A percentile compares a stretch with the other conserved stretches of the same genome.
Evolutionary conservation across 2,888 invertebrate species (phyloP).

Genomic region (Amblyjoppa fuscipennis): DNA sequence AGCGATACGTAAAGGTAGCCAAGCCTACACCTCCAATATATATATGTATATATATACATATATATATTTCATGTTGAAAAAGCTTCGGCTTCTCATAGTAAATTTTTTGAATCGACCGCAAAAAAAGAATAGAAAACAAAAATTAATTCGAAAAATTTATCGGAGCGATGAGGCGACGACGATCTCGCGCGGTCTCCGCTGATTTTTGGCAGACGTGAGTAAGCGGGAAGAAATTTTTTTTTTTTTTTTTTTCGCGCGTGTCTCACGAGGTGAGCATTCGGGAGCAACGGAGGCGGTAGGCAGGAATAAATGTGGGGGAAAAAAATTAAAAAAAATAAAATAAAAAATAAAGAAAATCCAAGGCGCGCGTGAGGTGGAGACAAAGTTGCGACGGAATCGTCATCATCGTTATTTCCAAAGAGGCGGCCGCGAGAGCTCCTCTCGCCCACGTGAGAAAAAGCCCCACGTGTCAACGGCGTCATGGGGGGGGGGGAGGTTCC

Average conservation of each 20-base stretch:
- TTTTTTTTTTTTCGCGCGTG: constrained; percentile 1
- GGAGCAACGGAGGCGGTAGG: constrained; percentile 63
- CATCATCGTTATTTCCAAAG: constrained; percentile 77
- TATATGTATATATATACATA: too few relatives aligned
- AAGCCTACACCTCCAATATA: not conserved
- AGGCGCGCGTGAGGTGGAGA: not conserved
- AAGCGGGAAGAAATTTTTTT: constrained; percentile 16
- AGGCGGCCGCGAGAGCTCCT: constrained; percentile 23
- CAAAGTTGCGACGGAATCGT: constrained; percentile 21
- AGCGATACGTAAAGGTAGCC: not conserved
- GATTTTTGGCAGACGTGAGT: constrained; percentile 13
- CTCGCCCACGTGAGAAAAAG: constrained; percentile 48
- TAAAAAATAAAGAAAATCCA: not conserved
- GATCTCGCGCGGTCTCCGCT: constrained; percentile 16
- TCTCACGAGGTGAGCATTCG: constrained; percentile 15
- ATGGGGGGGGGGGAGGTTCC: constrained; percentile 22
- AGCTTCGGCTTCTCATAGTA: too few relatives aligned
- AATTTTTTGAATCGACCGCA: not conserved
- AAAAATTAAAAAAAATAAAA: constrained; percentile 24
- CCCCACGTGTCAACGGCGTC: constrained; percentile 52
- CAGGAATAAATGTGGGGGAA: constrained; percentile 68
- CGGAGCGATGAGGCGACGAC: constrained; percentile 1
- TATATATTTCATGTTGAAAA: too few relatives aligned
- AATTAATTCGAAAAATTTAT: constrained; percentile 21
- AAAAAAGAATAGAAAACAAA: not conserved